Conservation (phyloP, 1,140 invertebrate genomes). For the Megalonaias nervosa region DNA sequence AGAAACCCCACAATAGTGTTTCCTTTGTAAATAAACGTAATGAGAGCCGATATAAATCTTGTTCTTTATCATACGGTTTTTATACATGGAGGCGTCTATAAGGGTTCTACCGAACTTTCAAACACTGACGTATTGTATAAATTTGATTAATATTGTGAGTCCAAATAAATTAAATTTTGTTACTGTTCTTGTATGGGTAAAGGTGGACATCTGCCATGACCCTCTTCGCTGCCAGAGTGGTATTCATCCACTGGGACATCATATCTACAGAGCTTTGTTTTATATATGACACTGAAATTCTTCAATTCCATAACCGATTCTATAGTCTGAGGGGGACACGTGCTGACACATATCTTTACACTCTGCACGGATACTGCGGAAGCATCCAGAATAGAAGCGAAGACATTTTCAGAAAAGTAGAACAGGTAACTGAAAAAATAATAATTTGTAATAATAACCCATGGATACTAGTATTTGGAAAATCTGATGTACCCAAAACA, state of each 20-base stretch:
- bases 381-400: conserved; percentile 1
- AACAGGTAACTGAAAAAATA: conserved; percentile 25
- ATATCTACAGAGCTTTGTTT: conserved; percentile 11
- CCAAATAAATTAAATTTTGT: not conserved
- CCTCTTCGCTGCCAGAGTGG: conserved; percentile 5
- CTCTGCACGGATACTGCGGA: not conserved
- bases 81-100: too few species aligned
- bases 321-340: conserved; percentile 13
- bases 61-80: too few species aligned
- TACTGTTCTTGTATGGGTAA: conserved; percentile 27
- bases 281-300: not conserved
- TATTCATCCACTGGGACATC: conserved; percentile 10
- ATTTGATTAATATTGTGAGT: too few species aligned
- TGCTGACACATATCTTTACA: conserved; percentile 26
- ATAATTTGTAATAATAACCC: not conserved
- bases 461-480: too few species aligned
- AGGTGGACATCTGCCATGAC: conserved; percentile 4
- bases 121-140: too few species aligned
- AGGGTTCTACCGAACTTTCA: too few species aligned
- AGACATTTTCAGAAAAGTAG: conserved; percentile 25
- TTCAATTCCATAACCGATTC: conserved; percentile 14
- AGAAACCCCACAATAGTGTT: too few species aligned
- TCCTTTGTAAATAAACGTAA: too few species aligned
- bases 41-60: too few species aligned
- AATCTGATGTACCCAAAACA: too few species aligned